Percentiles rank a stretch among this genome's conserved stretches.
Evolutionary conservation across 2,113 vertebrate species (phyloP).

Genomic region (Stercorarius parasiticus): DNA sequence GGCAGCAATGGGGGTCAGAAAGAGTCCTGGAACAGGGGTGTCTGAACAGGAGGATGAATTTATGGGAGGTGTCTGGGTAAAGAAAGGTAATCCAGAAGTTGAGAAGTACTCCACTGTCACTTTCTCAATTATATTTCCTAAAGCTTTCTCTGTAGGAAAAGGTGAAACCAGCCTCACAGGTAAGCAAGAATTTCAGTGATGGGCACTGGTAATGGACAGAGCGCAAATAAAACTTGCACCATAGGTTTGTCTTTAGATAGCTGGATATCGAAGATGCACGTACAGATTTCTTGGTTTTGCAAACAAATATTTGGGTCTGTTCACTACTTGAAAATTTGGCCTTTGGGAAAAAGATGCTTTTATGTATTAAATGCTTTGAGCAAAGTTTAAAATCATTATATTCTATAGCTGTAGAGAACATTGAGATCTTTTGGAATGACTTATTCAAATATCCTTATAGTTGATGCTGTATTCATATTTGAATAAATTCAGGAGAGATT

Average conservation of each 20-base stretch:
- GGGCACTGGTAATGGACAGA: neutral
- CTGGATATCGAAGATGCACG: neutral
- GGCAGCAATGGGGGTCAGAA: neutral
- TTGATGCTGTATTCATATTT: neutral
- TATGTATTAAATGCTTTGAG: neutral
- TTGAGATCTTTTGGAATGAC: neutral
- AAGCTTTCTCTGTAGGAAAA: neutral
- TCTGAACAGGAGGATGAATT: neutral
- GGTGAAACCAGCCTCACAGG: neutral
- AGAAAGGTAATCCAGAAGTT: neutral
- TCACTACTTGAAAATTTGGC: neutral
- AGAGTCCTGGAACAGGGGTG: neutral
- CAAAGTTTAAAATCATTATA: neutral
- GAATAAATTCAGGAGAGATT: constrained; percentile 24
- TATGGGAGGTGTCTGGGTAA: neutral
- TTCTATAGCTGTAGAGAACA: neutral
- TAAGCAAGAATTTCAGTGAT: neutral
- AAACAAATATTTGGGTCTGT: neutral
- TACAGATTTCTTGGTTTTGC: neutral
- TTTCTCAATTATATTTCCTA: neutral
- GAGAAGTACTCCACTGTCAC: accelerated
- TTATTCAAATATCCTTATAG: constrained; percentile 4
- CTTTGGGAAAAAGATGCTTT: neutral
- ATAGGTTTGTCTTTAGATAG: neutral
- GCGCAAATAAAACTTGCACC: neutral